Evolutionary conservation across 2,113 vertebrate species (phyloP), one percentile per base, ranked within the genome.

Genomic region (Dromas ardeola): DNA sequence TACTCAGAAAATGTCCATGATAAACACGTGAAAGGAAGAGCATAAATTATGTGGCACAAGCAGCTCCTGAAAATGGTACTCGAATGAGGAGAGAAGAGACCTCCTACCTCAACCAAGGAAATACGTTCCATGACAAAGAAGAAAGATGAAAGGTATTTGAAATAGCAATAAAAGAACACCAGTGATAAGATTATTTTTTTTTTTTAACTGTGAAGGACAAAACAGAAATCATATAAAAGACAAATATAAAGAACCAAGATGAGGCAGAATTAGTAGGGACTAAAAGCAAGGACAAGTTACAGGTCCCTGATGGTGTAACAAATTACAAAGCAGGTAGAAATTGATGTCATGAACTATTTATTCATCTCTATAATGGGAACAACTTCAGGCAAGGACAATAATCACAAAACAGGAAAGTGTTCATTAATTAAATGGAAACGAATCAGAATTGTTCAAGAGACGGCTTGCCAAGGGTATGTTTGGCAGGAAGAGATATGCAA

Each of bases 351-450:
- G 90, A 95, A 90, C 84, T 93, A 96, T 81, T 96, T 96, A 82
- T 94, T 93, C 90, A 90, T 90, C 92, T 78, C 69, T 34, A 47
- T 78, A 93, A 95, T 72, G 91, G 89, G 83, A 96, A 93, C 91
- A 84, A 96, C 87, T 97, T 91, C 66, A 91, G 88, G 93, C 92
- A 93, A 96, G 81, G 85, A 92, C 92, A 94, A 93, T 83, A 96
- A 93, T 72, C 88, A 94, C 92, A 91, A 82, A 94, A 45, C 61
- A 96, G 74, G 81, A 9, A 90, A 91, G 85, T 36, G 58, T 86
- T 84, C 93, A 89, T 94, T 95, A 90, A 95, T 96, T 95, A 95
- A 96, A 97, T 95, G 90, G 71, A 88, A 92, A 90, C 62, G 88
- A 88, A 80, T 80, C 81, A 73, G 78, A 80, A 77, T 38, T 77